Evolutionary conservation across 2,888 invertebrate species (phyloP).

Genomic region (Lamproptera curius): DNA sequence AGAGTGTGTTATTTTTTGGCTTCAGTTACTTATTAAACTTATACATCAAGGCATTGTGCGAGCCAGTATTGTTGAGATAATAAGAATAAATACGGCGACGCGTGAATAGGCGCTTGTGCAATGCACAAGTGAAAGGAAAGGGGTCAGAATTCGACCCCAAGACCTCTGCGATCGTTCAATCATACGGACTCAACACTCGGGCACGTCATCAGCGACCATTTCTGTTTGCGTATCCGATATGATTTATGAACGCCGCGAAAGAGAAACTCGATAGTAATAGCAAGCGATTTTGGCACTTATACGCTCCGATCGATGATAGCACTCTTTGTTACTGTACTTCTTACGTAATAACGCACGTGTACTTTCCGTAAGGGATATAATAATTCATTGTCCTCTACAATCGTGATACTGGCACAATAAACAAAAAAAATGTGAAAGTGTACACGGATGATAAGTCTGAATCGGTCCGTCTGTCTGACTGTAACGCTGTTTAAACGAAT

Average conservation of each 20-base stretch:
- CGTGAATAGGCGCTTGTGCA: slow-evolving; percentile 20
- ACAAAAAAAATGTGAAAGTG: too few species aligned
- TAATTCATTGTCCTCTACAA: background rate
- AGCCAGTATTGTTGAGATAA: slow-evolving; percentile 12
- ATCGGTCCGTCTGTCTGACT: too few species aligned
- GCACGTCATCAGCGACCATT: slow-evolving; percentile 18
- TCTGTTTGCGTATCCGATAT: slow-evolving; percentile 11
- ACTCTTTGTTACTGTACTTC: background rate
- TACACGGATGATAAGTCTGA: too few species aligned
- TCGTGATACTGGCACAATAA: too few species aligned
- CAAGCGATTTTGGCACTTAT: slow-evolving; percentile 9
- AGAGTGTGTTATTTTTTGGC: too few species aligned
- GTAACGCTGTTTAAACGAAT: too few species aligned
- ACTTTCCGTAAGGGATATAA: background rate
- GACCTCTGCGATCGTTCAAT: slow-evolving; percentile 39
- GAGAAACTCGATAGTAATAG: slow-evolving; percentile 7
- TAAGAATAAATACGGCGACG: slow-evolving; percentile 11
- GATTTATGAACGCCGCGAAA: slow-evolving; percentile 15
- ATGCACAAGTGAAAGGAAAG: slow-evolving; percentile 44
- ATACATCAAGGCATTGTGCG: too few species aligned
- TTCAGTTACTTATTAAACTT: too few species aligned
- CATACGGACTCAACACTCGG: slow-evolving; percentile 37
- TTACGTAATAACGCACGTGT: background rate
- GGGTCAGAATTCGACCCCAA: slow-evolving; percentile 43
- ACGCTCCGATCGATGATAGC: background rate